Conservation (phyloP, 2,797 vertebrate genomes). For the Triplophysa bombifrons region DNA sequence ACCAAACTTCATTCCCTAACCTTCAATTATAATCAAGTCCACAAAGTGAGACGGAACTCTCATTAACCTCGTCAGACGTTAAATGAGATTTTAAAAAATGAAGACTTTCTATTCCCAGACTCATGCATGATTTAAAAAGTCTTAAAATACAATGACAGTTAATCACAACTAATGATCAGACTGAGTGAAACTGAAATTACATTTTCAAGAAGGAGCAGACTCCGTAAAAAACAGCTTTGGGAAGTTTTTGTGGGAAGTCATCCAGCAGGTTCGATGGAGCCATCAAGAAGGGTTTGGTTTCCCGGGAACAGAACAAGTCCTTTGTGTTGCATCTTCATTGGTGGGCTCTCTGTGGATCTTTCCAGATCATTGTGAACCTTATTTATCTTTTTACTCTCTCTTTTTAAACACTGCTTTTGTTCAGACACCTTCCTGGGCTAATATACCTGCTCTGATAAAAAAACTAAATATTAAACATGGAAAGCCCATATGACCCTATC, state of each 20-base stretch:
- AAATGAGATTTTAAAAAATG: constrained; percentile 41
- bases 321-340: constrained; percentile 19
- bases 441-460: constrained; percentile 34
- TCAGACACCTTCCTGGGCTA: constrained; percentile 25
- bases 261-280: constrained; percentile 32
- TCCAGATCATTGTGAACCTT: constrained; percentile 32
- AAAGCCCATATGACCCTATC: constrained; percentile 24
- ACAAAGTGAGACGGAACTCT: constrained; percentile 1
- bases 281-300: constrained; percentile 24
- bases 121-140: constrained; percentile 45
- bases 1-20: not conserved
- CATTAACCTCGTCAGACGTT: constrained; percentile 25
- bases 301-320: constrained; percentile 8
- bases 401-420: constrained; percentile 19
- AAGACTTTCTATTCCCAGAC: constrained; percentile 47
- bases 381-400: constrained; percentile 27
- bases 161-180: constrained; percentile 13
- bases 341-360: constrained; percentile 38
- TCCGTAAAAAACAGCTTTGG: not conserved
- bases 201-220: constrained; percentile 1
- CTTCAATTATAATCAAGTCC: not conserved
- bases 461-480: constrained; percentile 5
- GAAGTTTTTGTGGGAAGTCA: constrained; percentile 30
- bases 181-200: constrained; percentile 27
- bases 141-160: constrained; percentile 41